Evolutionary conservation across 2,113 vertebrate species (phyloP), one percentile per base, ranked within the genome.

Genomic region (Okapia johnstoni): DNA sequence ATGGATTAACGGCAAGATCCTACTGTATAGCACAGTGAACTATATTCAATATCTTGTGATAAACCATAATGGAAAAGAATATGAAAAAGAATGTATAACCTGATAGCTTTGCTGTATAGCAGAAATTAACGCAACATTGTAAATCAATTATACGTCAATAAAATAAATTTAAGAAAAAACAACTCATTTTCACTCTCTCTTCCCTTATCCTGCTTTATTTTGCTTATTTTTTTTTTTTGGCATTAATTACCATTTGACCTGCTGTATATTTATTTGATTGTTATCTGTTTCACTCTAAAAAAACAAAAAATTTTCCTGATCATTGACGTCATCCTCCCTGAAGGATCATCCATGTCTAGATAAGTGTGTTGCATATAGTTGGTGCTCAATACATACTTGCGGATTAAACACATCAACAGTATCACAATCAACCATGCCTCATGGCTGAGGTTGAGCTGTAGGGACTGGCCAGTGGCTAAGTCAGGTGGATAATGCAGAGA

Each of bases 151-250:
- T 4, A 50, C 46, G 30, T 79, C 76, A 48, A 5, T 19, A 81
- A 81, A 81, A 21, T 11, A 80, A 52, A 80, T 50, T 11, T 50
- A 33, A 13, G 16, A 33, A 66, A 23, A 10, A 50, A 46, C 14
- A 40, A 14, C 15, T 2, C 21, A 0, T 14, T n/a, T 70, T 89
- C 36, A 4, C 16, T 46, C 4, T 9, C 3, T 19, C 1, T 36
- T 13, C 21, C 3, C 16, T 73, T 30, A 21, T 12, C 9, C 33
- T 58, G 15, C 26, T n/a, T 48, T 55, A 33, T 50, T 21, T 54
- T 28, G 25, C 26, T 30, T n/a, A 16, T 30, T 76, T 25, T 36
- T n/a, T 36, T n/a, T 21, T 36, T 61, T 66, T n/a, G 19, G 14
- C 17, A 17, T 80, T 83, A 79, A 11, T 54, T 21, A 21, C 8